These are phyloP conservation scores for Oophaga sylvatica DNA, from an alignment of 2,797 vertebrate genomes.

Conservation along the genomic window DNA sequence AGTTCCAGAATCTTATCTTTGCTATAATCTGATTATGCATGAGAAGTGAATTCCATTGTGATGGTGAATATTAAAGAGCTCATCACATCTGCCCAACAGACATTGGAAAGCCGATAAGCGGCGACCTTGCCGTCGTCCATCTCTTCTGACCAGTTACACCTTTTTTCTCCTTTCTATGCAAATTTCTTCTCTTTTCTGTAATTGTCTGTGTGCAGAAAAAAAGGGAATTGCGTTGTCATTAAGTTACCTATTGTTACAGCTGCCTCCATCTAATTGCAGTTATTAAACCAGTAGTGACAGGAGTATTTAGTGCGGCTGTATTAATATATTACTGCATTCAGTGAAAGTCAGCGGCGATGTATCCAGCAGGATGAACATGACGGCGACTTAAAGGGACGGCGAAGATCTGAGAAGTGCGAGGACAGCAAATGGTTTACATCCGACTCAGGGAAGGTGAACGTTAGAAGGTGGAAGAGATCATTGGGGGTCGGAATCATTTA, in stretches of 20 bases:
- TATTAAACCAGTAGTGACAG: conserved; percentile 44
- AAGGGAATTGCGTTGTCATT: conserved; percentile 32
- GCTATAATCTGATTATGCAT: conserved; percentile 32
- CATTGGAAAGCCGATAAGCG: conserved; percentile 30
- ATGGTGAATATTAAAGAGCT: conserved; percentile 30
- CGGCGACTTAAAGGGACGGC: conserved; percentile 1
- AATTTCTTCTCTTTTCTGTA: not conserved
- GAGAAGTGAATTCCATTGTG: conserved; percentile 17
- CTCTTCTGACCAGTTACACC: conserved; percentile 1
- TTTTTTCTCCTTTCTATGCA: conserved; percentile 3
- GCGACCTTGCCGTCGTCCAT: conserved; percentile 39
- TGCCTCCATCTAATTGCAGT: conserved; percentile 28
- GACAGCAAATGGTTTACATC: not conserved
- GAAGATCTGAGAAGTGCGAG: not conserved
- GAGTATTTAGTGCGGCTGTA: conserved; percentile 25
- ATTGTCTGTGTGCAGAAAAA: conserved; percentile 10
- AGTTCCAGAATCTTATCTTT: not conserved
- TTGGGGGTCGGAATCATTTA: not conserved
- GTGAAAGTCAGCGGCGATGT: conserved; percentile 20
- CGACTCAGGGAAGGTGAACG: not conserved
- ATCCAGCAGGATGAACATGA: conserved; percentile 7
- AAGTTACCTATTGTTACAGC: conserved; percentile 30
- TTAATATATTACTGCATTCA: conserved; percentile 39
- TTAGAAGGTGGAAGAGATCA: no score
- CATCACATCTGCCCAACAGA: conserved; percentile 42